These are phyloP conservation scores for Trichacis sp. DNA, from an alignment of 2,888 invertebrate species.

Conservation along the genomic window DNA sequence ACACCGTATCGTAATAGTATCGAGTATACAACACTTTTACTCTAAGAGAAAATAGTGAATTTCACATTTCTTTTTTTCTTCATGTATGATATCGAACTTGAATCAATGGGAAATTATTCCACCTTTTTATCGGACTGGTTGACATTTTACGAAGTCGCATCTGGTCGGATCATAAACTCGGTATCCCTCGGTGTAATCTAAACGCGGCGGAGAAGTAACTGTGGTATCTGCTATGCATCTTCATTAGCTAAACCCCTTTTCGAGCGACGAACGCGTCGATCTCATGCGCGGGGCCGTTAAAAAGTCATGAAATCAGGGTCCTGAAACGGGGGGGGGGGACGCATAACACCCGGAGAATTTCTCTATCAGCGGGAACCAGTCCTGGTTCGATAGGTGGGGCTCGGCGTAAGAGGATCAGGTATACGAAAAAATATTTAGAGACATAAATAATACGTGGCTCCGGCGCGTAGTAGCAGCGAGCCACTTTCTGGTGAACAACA, in stretches of 20 bases:
- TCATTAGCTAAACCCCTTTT: slow-evolving; percentile 2
- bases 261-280: background rate
- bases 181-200: background rate
- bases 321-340: background rate
- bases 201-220: background rate
- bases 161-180: background rate
- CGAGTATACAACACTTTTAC: too few species aligned
- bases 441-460: slow-evolving; percentile 22
- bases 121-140: too few species aligned
- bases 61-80: too few species aligned
- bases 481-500: slow-evolving; percentile 2
- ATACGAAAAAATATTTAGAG: slow-evolving; percentile 12
- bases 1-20: too few species aligned
- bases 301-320: background rate
- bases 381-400: background rate
- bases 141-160: background rate
- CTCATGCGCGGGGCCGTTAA: background rate
- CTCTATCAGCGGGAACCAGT: slow-evolving; percentile 11
- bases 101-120: too few species aligned
- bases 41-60: too few species aligned
- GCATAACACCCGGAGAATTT: slow-evolving; percentile 9
- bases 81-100: too few species aligned
- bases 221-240: background rate
- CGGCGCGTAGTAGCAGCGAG: background rate
- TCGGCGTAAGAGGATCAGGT: background rate